Percentiles rank a stretch among this genome's conserved stretches.
Evolutionary conservation across 1,140 invertebrate species (phyloP).

Genomic region (Hylaeus volcanicus): DNA sequence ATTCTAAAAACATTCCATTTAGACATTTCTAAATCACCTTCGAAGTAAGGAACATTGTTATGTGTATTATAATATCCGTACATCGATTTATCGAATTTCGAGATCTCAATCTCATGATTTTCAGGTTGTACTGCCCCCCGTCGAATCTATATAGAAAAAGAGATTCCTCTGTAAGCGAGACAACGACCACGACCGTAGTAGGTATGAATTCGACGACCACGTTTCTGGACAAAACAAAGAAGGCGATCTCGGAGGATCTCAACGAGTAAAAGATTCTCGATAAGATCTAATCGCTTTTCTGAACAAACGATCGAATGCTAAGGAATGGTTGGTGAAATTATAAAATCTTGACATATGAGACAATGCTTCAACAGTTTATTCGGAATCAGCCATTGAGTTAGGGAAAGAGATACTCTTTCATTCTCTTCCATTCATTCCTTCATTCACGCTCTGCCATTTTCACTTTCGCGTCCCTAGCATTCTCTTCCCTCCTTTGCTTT

Average conservation of each 20-base stretch:
- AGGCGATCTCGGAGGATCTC: conserved; percentile 70
- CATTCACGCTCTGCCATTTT: conserved; percentile 6
- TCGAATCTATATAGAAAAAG: conserved; percentile 83
- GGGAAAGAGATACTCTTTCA: neutral
- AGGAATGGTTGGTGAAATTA: conserved; percentile 37
- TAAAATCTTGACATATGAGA: conserved; percentile 8
- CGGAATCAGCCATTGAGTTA: conserved; percentile 18
- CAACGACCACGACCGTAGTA: conserved; percentile 86
- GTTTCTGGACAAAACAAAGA: conserved; percentile 73
- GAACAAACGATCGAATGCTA: neutral
- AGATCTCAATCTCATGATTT: conserved; percentile 33
- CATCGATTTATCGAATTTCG: too few relatives aligned
- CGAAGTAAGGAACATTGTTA: neutral
- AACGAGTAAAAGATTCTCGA: conserved; percentile 35
- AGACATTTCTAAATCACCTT: conserved; percentile 2
- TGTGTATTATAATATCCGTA: neutral
- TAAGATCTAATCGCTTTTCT: neutral
- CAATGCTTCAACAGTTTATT: conserved; percentile 35
- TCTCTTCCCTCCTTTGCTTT: neutral
- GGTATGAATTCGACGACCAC: conserved; percentile 73
- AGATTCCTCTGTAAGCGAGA: conserved; percentile 86
- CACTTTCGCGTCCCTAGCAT: neutral
- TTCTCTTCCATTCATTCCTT: conserved; percentile 13
- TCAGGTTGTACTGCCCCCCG: conserved; percentile 84
- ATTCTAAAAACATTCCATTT: neutral